Conservation (phyloP, 2,888 invertebrate genomes). For the Labia minor region DNA sequence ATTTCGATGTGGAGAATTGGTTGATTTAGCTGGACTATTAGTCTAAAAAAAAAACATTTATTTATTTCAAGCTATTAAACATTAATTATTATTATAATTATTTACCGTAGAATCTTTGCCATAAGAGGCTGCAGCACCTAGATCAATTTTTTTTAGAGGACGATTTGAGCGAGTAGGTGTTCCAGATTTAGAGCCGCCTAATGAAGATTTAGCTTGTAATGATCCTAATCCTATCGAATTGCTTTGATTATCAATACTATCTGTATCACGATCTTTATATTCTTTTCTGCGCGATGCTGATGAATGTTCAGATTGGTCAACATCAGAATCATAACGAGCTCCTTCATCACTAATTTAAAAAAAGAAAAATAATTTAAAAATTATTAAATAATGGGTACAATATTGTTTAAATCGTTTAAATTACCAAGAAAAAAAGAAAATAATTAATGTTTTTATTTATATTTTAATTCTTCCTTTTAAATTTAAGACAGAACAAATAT, state of each 20-base stretch:
- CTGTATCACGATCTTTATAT: slow-evolving; percentile 39
- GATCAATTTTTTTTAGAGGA: slow-evolving; percentile 46
- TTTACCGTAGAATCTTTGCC: slow-evolving; percentile 39
- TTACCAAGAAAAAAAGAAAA: too few species aligned
- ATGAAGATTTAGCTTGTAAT: slow-evolving; percentile 34
- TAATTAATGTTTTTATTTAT: too few species aligned
- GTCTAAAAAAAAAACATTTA: slow-evolving; percentile 23
- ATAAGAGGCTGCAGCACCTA: slow-evolving; percentile 59
- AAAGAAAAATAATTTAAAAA: not conserved
- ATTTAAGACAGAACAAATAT: too few species aligned
- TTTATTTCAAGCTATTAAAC: not conserved
- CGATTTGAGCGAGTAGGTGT: slow-evolving; percentile 33
- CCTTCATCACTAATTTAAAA: slow-evolving; percentile 43
- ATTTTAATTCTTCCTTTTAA: too few species aligned
- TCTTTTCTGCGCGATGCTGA: slow-evolving; percentile 40
- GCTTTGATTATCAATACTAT: slow-evolving; percentile 39
- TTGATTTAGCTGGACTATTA: slow-evolving; percentile 27
- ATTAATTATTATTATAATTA: not conserved
- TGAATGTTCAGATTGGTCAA: slow-evolving; percentile 43
- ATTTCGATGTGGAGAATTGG: slow-evolving; percentile 23
- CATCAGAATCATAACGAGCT: slow-evolving; percentile 57
- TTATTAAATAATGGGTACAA: slow-evolving; percentile 3
- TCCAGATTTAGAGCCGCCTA: slow-evolving; percentile 17
- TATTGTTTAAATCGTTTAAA: too few species aligned
- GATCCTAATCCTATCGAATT: slow-evolving; percentile 35